Evolutionary conservation across 2,888 invertebrate species (phyloP), one percentile per base, ranked within the genome.

Genomic region (Dysmachus trigonus): DNA sequence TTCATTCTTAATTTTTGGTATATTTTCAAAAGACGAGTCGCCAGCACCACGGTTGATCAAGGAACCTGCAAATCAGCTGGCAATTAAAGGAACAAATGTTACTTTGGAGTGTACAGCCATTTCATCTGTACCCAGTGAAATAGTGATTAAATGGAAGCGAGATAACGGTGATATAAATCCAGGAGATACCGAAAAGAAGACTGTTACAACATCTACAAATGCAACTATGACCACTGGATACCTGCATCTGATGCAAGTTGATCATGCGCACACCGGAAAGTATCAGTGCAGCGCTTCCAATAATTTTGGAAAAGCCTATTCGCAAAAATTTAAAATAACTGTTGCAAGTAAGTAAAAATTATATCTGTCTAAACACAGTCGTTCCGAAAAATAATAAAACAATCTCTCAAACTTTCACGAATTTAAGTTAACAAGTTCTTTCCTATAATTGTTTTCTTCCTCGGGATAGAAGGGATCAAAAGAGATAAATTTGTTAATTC

Each of bases 271-370:
- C 91, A 96, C 96, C 87, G 98, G 98, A 0, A 95, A 94, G 91
- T 99, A 98, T 92, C 98, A 99, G 91, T 99, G 99, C 93, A 95
- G 98, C 88, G 97, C 97, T 10, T 95, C 96, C 18, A 98, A 98
- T 91, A 94, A 94, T 88, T 98, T 96, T 93, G 98, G 98, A 6
- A 96, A 96, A 7, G 96, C 96, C 3, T 98, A 98, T 91, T 98
- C 98, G 0, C 93, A 95, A 85, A 97, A 96, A 91, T 96, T 97
- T 13, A 95, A 95, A 90, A 95, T 98, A 86, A 96, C 96, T 84
- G 98, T 98, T 89, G 95, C 97, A 88, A 96, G 95, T 95, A 92
- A 92, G 93, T 91, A 85, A 71, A 41, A 13, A 13, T 41, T 41
- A 41, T n/a, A n/a, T n/a, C n/a, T n/a, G n/a, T n/a, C n/a, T n/a